phyloP scores from a whole-genome alignment of 2,888 invertebrate genomes.

The Volucella bombylans region DNA sequence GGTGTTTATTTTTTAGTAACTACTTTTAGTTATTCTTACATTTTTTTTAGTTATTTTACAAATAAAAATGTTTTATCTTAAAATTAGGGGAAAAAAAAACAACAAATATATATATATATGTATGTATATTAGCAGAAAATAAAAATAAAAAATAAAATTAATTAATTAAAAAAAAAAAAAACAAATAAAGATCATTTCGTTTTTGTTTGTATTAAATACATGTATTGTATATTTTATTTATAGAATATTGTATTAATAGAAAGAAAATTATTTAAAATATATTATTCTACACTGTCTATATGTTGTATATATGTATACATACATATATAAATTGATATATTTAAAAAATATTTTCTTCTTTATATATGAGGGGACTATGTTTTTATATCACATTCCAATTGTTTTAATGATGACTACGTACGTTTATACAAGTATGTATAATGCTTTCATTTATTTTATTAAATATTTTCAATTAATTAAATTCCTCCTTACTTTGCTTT shows the following conservation, averaged over 20 bases:
- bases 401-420: conserved; percentile 78
- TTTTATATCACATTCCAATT: conserved; percentile 83
- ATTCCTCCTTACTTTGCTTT: conserved; percentile 4
- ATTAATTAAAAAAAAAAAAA: conserved; percentile 41
- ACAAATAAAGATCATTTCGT: conserved; percentile 41
- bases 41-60: conserved; percentile 42
- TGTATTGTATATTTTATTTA: conserved; percentile 56
- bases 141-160: conserved; percentile 51
- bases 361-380: conserved; percentile 81
- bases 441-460: conserved; percentile 56
- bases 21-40: conserved; percentile 16
- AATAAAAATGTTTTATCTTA: conserved; percentile 42
- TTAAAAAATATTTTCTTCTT: conserved; percentile 45
- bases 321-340: conserved; percentile 60
- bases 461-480: conserved; percentile 27
- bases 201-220: conserved; percentile 42
- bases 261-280: conserved; percentile 42
- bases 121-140: conserved; percentile 33
- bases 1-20: conserved; percentile 58
- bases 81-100: conserved; percentile 49
- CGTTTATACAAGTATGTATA: too few species aligned
- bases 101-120: conserved; percentile 39
- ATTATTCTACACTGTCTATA: conserved; percentile 29
- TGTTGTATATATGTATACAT: conserved; percentile 27
- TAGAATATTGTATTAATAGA: conserved; percentile 46